These are phyloP conservation scores for Oligia fasciuncula DNA, from an alignment of 2,888 invertebrate genomes.

Conservation along the genomic window DNA sequence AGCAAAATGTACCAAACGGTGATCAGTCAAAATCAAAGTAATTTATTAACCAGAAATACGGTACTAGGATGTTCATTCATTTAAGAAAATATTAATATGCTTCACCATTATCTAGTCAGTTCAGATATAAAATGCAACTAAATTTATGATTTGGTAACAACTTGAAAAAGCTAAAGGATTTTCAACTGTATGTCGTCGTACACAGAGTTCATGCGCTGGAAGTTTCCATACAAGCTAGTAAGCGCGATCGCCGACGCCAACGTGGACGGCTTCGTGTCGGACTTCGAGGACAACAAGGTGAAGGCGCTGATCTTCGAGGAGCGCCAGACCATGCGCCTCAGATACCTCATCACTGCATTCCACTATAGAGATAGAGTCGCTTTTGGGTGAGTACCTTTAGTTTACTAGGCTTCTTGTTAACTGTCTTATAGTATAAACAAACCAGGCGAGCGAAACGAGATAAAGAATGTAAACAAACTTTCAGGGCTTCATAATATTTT, in stretches of 20 bases:
- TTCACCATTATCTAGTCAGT: no score
- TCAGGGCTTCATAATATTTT: no score
- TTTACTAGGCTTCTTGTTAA: neutral
- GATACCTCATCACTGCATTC: conserved; percentile 97
- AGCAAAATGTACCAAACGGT: neutral
- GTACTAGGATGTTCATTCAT: no score
- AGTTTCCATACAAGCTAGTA: conserved; percentile 95
- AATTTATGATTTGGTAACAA: no score
- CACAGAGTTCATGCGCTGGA: conserved; percentile 95
- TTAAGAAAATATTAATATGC: no score
- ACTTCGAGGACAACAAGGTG: conserved; percentile 98
- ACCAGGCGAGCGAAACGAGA: no score
- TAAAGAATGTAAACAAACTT: no score
- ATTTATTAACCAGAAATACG: no score
- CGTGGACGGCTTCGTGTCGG: conserved; percentile 94
- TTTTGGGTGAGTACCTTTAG: conserved; percentile 93
- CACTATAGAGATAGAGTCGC: conserved; percentile 95
- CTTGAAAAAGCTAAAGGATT: neutral
- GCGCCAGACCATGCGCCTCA: conserved; percentile 93
- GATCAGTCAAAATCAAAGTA: neutral
- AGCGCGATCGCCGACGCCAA: conserved; percentile 92
- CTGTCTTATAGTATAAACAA: no score
- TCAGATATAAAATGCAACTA: neutral
- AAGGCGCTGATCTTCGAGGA: conserved; percentile 97
- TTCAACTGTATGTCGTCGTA: conserved; percentile 40